Conservation (phyloP, 1,140 invertebrate genomes). For the Saxidomus purpurata region DNA sequence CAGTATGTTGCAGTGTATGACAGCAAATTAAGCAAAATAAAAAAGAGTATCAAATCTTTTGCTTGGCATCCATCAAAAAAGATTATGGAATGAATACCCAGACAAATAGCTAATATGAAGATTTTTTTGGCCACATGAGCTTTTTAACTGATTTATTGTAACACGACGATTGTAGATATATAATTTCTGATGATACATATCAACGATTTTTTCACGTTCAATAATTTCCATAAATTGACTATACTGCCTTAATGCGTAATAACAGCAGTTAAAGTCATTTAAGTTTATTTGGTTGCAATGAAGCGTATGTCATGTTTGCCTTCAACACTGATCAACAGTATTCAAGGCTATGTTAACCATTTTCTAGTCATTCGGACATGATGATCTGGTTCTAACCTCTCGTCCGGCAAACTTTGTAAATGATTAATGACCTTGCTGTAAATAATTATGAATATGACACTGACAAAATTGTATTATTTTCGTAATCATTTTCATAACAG, state of each 20-base stretch:
- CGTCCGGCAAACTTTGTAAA: too few relatives aligned
- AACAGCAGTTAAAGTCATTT: constrained; percentile 10
- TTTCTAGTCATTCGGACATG: too few relatives aligned
- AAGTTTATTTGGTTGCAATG: not conserved
- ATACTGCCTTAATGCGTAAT: constrained; percentile 12
- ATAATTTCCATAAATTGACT: constrained; percentile 4
- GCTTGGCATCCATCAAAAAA: not conserved
- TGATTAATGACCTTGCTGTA: too few relatives aligned
- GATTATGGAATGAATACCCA: not conserved
- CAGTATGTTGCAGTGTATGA: not conserved
- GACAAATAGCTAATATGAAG: not conserved
- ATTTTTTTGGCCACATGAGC: not conserved
- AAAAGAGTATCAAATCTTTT: constrained; percentile 1
- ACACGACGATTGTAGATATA: not conserved
- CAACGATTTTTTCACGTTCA: not conserved
- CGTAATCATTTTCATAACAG: too few relatives aligned
- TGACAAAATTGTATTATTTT: too few relatives aligned
- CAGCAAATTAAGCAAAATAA: constrained; percentile 15
- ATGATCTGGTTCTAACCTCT: too few relatives aligned
- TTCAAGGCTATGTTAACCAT: too few relatives aligned
- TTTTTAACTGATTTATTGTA: not conserved
- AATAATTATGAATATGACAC: too few relatives aligned
- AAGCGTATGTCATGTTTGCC: not conserved
- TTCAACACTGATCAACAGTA: too few relatives aligned
- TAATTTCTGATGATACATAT: not conserved